Percentiles rank a stretch among this genome's conserved stretches.
Conservation (phyloP, 2,797 vertebrate species). For the Sebastes goodei region DNA sequence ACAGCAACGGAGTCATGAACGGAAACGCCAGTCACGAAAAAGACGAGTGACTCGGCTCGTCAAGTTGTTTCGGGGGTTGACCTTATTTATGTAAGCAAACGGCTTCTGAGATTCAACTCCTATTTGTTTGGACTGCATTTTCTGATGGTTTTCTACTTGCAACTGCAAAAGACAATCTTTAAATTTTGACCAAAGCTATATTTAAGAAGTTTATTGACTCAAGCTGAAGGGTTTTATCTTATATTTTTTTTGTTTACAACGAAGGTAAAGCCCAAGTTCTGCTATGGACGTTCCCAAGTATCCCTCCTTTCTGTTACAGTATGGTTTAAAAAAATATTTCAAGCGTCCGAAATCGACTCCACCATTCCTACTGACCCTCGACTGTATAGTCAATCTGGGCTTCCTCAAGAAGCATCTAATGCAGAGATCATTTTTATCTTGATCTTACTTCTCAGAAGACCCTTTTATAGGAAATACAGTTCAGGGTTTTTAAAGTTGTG, state of each 20-base stretch:
- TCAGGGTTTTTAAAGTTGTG: slow-evolving; percentile 1
- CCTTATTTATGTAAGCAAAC: slow-evolving; percentile 26
- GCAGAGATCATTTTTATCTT: background rate
- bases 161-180: slow-evolving; percentile 66
- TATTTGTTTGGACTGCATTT: slow-evolving; percentile 16
- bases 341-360: background rate
- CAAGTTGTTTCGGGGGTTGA: slow-evolving; percentile 11
- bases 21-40: slow-evolving; percentile 76
- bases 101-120: slow-evolving; percentile 15
- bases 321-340: background rate
- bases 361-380: background rate
- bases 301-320: background rate
- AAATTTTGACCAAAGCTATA: slow-evolving; percentile 50
- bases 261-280: slow-evolving; percentile 28
- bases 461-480: slow-evolving; percentile 7
- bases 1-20: slow-evolving; percentile 77
- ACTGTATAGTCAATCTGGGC: background rate
- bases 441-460: background rate
- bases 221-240: slow-evolving; percentile 19
- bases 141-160: slow-evolving; percentile 27
- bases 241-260: slow-evolving; percentile 37
- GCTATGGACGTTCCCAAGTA: slow-evolving; percentile 2
- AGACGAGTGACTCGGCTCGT: slow-evolving; percentile 61
- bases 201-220: slow-evolving; percentile 47
- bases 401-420: slow-evolving; percentile 8